Evolutionary conservation across 2,113 vertebrate species (phyloP).

Genomic region (Tympanuchus pallidicinctus): DNA sequence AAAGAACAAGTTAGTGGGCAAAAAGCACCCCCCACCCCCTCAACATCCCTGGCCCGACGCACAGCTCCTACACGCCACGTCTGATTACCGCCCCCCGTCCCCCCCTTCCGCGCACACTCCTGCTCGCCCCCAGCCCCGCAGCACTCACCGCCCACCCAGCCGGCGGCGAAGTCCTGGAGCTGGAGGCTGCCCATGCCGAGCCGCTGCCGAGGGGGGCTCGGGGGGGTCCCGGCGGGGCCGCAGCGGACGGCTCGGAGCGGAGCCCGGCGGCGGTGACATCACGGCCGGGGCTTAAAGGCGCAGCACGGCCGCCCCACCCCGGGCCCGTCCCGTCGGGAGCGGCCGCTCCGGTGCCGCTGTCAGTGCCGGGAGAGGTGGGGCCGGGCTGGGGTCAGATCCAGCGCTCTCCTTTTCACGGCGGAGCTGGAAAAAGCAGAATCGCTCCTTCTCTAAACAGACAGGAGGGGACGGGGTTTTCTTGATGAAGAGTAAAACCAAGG

Average conservation of each 20-base stretch:
- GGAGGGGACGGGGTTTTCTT: accelerated
- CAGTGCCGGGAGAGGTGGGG: background rate
- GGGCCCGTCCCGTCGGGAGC: background rate
- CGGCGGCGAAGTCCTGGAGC: constrained; percentile 78
- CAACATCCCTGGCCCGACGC: background rate
- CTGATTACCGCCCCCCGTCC: accelerated
- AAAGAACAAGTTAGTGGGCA: too few species aligned
- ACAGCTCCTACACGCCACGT: background rate
- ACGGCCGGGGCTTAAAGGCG: background rate
- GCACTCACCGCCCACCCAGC: constrained; percentile 80
- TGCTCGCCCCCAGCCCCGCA: background rate
- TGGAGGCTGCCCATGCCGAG: constrained; percentile 54
- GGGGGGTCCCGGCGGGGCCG: background rate
- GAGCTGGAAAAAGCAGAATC: background rate
- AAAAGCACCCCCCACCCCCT: too few species aligned
- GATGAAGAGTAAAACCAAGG: accelerated
- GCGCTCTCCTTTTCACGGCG: too few species aligned
- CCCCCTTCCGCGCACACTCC: background rate
- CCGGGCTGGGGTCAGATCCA: too few species aligned
- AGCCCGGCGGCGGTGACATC: background rate
- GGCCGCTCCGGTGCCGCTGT: background rate
- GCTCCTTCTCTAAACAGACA: too few species aligned
- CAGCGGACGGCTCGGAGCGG: background rate
- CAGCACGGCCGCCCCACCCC: background rate
- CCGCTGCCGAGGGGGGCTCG: background rate